phyloP scores from a whole-genome alignment of 1,140 invertebrate species.

The Drosophila pallidifrons region DNA sequence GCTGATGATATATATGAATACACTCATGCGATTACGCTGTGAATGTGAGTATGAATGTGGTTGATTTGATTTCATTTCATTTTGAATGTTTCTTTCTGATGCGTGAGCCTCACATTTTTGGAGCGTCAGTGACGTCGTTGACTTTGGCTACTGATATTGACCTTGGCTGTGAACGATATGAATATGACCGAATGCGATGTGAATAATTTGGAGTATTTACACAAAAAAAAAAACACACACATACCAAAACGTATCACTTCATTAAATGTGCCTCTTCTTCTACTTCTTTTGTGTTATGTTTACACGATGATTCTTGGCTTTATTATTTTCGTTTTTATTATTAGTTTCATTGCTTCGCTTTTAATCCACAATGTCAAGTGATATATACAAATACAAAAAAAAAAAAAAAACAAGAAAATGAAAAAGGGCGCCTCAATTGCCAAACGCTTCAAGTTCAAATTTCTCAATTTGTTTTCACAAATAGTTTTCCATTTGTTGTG shows the following conservation, averaged over 20 bases:
- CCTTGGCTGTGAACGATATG: slow-evolving; percentile 47
- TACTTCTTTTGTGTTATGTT: slow-evolving; percentile 12
- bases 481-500: neutral
- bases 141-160: slow-evolving; percentile 44
- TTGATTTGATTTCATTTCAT: neutral
- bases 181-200: slow-evolving; percentile 15
- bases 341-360: slow-evolving; percentile 14
- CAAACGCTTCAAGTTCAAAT: slow-evolving; percentile 41
- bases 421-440: slow-evolving; percentile 35
- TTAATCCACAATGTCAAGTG: slow-evolving; percentile 57
- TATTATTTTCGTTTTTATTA: neutral
- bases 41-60: slow-evolving; percentile 1
- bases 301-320: slow-evolving; percentile 28
- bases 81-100: neutral
- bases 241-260: neutral
- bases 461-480: slow-evolving; percentile 1
- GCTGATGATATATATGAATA: slow-evolving; percentile 12
- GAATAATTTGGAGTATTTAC: slow-evolving; percentile 31
- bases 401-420: too few relatives aligned
- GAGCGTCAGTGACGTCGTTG: slow-evolving; percentile 27
- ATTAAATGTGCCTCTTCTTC: neutral
- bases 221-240: neutral
- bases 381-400: neutral
- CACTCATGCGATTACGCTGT: neutral
- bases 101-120: neutral